These are phyloP conservation scores for Galerucella calmariensis DNA, from an alignment of 2,888 invertebrate species.

Conservation along the genomic window DNA sequence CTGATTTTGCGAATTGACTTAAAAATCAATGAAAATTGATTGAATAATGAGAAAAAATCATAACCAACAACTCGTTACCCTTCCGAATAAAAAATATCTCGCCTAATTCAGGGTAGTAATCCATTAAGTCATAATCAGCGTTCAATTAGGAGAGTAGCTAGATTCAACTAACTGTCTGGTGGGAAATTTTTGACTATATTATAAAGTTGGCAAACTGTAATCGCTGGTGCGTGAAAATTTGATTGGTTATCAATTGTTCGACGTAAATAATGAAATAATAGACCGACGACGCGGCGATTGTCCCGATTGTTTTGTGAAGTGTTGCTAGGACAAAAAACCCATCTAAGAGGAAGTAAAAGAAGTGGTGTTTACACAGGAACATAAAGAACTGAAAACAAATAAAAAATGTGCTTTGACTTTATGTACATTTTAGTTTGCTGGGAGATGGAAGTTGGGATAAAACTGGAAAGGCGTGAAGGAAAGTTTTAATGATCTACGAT, in stretches of 20 bases:
- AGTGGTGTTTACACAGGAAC: background rate
- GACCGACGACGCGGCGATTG: constrained; percentile 13
- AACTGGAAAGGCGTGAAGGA: too few relatives aligned
- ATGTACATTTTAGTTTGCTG: background rate
- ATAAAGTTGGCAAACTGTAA: constrained; percentile 28
- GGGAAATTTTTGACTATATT: constrained; percentile 12
- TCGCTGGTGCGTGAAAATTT: constrained; percentile 30
- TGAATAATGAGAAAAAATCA: background rate
- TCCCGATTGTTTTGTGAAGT: constrained; percentile 24
- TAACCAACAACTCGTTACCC: background rate
- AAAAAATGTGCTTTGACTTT: background rate
- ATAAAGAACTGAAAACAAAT: constrained; percentile 6
- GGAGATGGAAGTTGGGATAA: too few relatives aligned
- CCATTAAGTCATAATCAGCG: constrained; percentile 12
- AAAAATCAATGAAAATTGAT: too few relatives aligned
- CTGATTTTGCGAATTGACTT: too few relatives aligned
- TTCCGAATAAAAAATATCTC: background rate
- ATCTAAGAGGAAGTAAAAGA: constrained; percentile 1
- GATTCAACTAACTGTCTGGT: constrained; percentile 10
- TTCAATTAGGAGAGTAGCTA: constrained; percentile 21
- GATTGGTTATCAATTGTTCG: constrained; percentile 34
- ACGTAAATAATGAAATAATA: constrained; percentile 32
- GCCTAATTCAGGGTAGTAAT: background rate
- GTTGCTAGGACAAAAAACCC: background rate
- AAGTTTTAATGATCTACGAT: too few relatives aligned